Conservation (phyloP, 2,888 invertebrate genomes). For the Parochlus steinenii region DNA sequence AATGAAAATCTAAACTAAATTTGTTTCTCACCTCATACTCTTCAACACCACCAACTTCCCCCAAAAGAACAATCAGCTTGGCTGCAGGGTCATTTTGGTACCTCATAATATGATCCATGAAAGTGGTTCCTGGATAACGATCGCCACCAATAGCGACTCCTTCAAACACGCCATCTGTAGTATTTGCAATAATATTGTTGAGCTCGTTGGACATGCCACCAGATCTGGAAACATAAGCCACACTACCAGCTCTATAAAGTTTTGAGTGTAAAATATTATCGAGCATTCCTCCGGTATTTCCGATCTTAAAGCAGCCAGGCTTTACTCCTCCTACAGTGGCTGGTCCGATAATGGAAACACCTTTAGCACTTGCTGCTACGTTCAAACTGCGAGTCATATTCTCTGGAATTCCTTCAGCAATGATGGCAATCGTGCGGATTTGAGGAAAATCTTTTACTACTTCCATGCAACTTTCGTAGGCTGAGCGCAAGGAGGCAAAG, state of each 20-base stretch:
- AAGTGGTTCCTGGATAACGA: constrained; percentile 93
- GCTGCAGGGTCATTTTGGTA: constrained; percentile 65
- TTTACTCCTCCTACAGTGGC: constrained; percentile 96
- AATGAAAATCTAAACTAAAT: too few species aligned
- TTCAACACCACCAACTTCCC: constrained; percentile 97
- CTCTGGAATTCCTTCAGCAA: constrained; percentile 98
- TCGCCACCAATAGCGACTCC: constrained; percentile 98
- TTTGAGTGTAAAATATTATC: constrained; percentile 97
- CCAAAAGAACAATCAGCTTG: constrained; percentile 88
- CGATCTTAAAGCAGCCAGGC: constrained; percentile 98
- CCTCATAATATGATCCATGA: constrained; percentile 91
- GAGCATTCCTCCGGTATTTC: constrained; percentile 99
- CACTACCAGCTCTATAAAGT: constrained; percentile 90
- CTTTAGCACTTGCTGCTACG: constrained; percentile 64
- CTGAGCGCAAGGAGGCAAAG: constrained; percentile 94
- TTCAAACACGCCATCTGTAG: constrained; percentile 93
- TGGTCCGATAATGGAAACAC: constrained; percentile 78
- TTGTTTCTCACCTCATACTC: constrained; percentile 99
- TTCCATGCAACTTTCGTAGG: constrained; percentile 91
- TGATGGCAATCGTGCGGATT: constrained; percentile 91
- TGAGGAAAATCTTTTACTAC: constrained; percentile 77
- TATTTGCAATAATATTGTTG: constrained; percentile 92
- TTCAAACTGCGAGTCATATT: constrained; percentile 93
- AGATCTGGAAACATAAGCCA: constrained; percentile 95
- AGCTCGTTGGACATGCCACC: constrained; percentile 99